phyloP scores from a whole-genome alignment of 1,140 invertebrate genomes.

The Antheraea mylitta region DNA sequence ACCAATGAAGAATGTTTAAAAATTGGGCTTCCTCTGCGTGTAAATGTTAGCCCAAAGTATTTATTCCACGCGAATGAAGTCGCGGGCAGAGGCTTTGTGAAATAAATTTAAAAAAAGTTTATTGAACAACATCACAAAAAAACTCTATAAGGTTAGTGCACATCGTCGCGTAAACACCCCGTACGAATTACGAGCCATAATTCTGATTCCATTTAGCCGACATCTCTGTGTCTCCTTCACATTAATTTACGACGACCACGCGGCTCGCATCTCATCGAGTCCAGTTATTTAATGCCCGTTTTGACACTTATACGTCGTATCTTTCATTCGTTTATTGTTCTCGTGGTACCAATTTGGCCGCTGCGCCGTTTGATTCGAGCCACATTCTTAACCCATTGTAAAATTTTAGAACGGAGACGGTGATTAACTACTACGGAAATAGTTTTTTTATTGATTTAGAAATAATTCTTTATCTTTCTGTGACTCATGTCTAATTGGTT shows the following conservation, averaged over 20 bases:
- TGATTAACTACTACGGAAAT: constrained; percentile 29
- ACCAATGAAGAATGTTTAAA: too few species aligned
- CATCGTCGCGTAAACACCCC: constrained; percentile 35
- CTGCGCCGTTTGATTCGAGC: constrained; percentile 37
- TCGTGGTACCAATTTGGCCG: constrained; percentile 41
- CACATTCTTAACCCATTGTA: constrained; percentile 33
- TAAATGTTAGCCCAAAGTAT: too few species aligned
- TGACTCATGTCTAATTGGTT: neutral
- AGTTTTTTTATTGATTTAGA: constrained; percentile 26
- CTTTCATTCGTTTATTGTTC: constrained; percentile 45
- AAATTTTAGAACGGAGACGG: constrained; percentile 27
- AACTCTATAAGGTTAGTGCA: too few species aligned
- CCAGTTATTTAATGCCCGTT: constrained; percentile 64
- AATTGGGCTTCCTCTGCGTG: too few species aligned
- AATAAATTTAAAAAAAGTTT: too few species aligned
- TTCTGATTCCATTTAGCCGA: constrained; percentile 71
- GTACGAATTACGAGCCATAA: constrained; percentile 66
- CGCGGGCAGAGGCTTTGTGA: too few species aligned
- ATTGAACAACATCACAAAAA: too few species aligned
- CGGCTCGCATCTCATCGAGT: constrained; percentile 52
- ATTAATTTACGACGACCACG: constrained; percentile 73
- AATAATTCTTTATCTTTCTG: neutral
- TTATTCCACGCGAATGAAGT: too few species aligned
- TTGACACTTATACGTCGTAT: constrained; percentile 64
- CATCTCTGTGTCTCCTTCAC: constrained; percentile 44